Conservation (phyloP, 2,113 vertebrate species). For the Triplophysa dalaica region DNA sequence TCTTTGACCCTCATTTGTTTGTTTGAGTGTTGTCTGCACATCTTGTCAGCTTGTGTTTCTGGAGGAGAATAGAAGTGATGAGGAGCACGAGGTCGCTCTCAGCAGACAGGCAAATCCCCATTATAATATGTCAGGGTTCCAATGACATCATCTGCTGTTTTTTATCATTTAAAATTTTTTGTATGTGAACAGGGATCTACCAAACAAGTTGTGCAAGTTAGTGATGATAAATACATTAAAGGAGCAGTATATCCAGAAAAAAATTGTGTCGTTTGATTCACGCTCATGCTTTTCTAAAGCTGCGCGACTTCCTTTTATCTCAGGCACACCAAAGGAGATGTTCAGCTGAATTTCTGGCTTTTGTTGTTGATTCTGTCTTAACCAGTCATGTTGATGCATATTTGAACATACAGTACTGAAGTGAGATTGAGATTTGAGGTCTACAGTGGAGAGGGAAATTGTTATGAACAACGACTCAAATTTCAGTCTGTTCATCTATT, state of each 20-base stretch:
- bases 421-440: not conserved
- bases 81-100: conserved; percentile 4
- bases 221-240: too few species aligned
- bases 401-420: too few species aligned
- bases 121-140: conserved; percentile 41
- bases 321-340: not conserved
- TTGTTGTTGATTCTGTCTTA: too few species aligned
- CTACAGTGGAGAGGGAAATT: too few species aligned
- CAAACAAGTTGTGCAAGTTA: not conserved
- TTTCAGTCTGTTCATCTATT: conserved; percentile 49
- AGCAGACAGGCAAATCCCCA: conserved; percentile 28
- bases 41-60: conserved; percentile 67
- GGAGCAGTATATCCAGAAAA: too few species aligned
- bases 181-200: conserved; percentile 7
- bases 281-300: not conserved
- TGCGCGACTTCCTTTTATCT: not conserved
- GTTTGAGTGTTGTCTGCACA: conserved; percentile 70
- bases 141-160: conserved; percentile 31
- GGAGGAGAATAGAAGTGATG: conserved; percentile 61
- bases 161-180: conserved; percentile 7
- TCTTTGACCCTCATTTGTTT: conserved; percentile 73
- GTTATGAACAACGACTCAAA: not conserved
- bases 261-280: too few species aligned
- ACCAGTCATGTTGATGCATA: too few species aligned
- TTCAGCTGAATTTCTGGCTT: not conserved